Evolutionary conservation across 2,113 vertebrate genomes (phyloP), one percentile per base, ranked within the genome.

Genomic region (Petroica traversi): DNA sequence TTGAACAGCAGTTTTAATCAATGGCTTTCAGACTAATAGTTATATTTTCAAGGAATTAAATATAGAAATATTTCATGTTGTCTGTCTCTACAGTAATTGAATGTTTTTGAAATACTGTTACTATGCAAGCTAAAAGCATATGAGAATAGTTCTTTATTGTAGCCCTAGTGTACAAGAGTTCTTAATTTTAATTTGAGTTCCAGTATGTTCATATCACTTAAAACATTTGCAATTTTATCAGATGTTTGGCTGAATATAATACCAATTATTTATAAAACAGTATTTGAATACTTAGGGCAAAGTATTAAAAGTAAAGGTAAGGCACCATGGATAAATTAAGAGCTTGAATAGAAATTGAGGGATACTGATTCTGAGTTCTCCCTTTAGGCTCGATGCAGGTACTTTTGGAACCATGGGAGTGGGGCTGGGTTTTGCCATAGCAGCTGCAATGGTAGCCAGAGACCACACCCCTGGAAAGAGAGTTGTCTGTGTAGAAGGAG

Each of bases 351-450:
- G 58, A 38, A 68, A 11, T 57, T 24, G 52, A 58, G 33, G 19
- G 7, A 18, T 38, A 43, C 25, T 83, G 57, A 77, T 86, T 45
- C 14, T 52, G 41, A 34, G 5, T 83, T 92, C 66, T 72, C 84
- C 29, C 61, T 63, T 38, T 55, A 99, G 99, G 97, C 98, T 99
- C 73, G 99, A 99, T 95, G 99, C 99, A 29, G 99, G 99, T 31
- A 99, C 99, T 14, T 99, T 99, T 85, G 99, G 99, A 79, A 99
- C 99, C 2, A 99, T 99, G 99, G 99, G 99, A 85, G 99, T 99
- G 0, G 99, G 99, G 7, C 98, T 99, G 46, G 99, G 99, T 55
- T 99, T 99, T 97, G 99, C 99, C 51, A 98, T 99, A 73, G 99
- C 99, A 57, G 99, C 99, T 88, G 99, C 99, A 16, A 7, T 98